A percentile compares a stretch with the other conserved stretches of the same genome.
Conservation (phyloP, 1,140 invertebrate genomes). For the Macrostomum lignano region DNA sequence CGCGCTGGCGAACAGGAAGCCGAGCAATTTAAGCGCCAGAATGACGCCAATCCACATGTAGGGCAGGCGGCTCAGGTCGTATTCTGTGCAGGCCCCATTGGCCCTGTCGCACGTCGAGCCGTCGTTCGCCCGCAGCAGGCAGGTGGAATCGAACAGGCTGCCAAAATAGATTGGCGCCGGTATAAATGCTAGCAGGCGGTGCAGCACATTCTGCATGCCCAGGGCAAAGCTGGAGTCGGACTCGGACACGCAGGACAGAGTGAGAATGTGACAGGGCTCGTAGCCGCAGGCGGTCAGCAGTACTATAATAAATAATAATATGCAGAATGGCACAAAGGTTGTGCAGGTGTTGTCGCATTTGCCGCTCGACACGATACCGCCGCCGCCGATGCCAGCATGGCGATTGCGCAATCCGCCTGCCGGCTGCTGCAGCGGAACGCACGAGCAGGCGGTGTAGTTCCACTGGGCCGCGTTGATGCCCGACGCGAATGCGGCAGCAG, state of each 20-base stretch:
- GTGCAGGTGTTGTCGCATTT: conserved; percentile 6
- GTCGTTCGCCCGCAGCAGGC: conserved; percentile 8
- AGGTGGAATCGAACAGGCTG: conserved; percentile 9
- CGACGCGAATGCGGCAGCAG: too few species aligned
- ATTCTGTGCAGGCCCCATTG: conserved; percentile 10
- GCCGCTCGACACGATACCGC: too few species aligned
- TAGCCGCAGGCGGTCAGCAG: conserved; percentile 6
- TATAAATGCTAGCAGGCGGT: conserved; percentile 9
- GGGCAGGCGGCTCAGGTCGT: conserved; percentile 8
- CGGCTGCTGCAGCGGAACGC: too few species aligned
- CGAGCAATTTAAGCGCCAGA: conserved; percentile 8
- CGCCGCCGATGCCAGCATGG: too few species aligned
- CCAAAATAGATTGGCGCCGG: conserved; percentile 10
- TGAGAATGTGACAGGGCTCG: too few species aligned
- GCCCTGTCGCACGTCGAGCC: conserved; percentile 6
- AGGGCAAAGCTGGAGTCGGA: too few species aligned
- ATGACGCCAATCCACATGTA: conserved; percentile 9
- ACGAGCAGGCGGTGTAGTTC: too few species aligned
- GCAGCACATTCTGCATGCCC: conserved; percentile 8
- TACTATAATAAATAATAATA: conserved; percentile 9
- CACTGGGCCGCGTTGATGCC: too few species aligned
- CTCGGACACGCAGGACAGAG: too few species aligned
- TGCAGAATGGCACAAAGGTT: conserved; percentile 8
- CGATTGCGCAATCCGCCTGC: too few species aligned
- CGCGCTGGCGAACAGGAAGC: conserved; percentile 6